phyloP scores from a whole-genome alignment of 2,888 invertebrate genomes.

The Euclidia mi region DNA sequence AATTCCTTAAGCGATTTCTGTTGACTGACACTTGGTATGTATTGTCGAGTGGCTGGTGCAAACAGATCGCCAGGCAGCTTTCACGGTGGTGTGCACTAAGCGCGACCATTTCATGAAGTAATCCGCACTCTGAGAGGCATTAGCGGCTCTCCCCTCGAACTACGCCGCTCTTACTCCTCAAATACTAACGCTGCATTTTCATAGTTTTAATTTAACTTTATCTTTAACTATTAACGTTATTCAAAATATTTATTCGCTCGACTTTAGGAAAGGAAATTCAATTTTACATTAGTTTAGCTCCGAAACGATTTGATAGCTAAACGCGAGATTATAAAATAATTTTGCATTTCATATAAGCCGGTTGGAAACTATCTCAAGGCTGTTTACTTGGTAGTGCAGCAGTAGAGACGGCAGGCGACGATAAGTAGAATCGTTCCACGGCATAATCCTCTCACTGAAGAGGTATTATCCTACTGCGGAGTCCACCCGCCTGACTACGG shows the following conservation, averaged over 20 bases:
- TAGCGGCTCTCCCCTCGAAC: slow-evolving; percentile 65
- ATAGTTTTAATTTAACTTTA: slow-evolving; percentile 67
- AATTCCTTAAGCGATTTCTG: slow-evolving; percentile 48
- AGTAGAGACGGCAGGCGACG: slow-evolving; percentile 58
- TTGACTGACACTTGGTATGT: slow-evolving; percentile 70
- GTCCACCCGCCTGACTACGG: slow-evolving; percentile 61
- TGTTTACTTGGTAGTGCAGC: slow-evolving; percentile 54
- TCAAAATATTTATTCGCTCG: slow-evolving; percentile 18
- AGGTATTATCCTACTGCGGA: slow-evolving; percentile 73
- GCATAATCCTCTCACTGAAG: slow-evolving; percentile 75
- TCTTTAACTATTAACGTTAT: slow-evolving; percentile 26
- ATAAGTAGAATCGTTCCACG: slow-evolving; percentile 70
- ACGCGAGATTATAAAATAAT: slow-evolving; percentile 23
- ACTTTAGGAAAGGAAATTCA: not conserved
- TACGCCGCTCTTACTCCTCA: slow-evolving; percentile 43
- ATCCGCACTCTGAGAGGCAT: slow-evolving; percentile 81
- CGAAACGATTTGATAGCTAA: not conserved
- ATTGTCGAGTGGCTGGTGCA: slow-evolving; percentile 69
- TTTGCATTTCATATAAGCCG: slow-evolving; percentile 32
- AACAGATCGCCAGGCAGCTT: slow-evolving; percentile 81
- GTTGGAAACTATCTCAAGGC: slow-evolving; percentile 42
- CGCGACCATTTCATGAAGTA: slow-evolving; percentile 82
- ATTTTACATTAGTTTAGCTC: no score
- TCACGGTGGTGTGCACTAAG: slow-evolving; percentile 78
- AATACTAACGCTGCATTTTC: slow-evolving; percentile 68